phyloP scores from a whole-genome alignment of 2,113 vertebrate species.

The Xenus cinereus region DNA sequence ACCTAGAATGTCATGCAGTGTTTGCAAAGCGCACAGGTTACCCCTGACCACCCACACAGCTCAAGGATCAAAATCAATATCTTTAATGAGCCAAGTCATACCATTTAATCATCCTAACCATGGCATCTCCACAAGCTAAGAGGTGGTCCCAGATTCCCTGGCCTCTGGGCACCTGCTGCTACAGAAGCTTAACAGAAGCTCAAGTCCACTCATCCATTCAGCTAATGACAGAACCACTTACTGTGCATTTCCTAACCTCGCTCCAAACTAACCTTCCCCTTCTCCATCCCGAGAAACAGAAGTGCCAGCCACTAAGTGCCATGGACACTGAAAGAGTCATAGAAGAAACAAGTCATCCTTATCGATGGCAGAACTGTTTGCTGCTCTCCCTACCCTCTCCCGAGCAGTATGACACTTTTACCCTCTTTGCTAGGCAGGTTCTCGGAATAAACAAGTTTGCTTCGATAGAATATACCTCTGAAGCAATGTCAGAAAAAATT shows the following conservation, averaged over 20 bases:
- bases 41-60: not conserved
- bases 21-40: not conserved
- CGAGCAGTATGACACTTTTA: not conserved
- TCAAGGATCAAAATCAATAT: not conserved
- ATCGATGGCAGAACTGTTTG: not conserved
- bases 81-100: not conserved
- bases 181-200: not conserved
- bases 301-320: not conserved
- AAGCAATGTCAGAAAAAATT: not conserved
- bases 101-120: not conserved
- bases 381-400: not conserved
- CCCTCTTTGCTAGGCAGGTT: not conserved
- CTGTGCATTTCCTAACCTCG: not conserved
- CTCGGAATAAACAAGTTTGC: not conserved
- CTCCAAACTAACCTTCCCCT: not conserved
- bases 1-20: not conserved
- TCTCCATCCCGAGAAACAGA: not conserved
- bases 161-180: not conserved
- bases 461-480: not conserved
- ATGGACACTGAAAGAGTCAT: rapidly evolving
- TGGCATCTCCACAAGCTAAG: not conserved
- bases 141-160: not conserved
- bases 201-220: not conserved
- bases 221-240: not conserved
- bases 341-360: not conserved